These are phyloP conservation scores for Onychostruthus taczanowskii DNA, from an alignment of 2,113 vertebrate species.

Conservation along the genomic window DNA sequence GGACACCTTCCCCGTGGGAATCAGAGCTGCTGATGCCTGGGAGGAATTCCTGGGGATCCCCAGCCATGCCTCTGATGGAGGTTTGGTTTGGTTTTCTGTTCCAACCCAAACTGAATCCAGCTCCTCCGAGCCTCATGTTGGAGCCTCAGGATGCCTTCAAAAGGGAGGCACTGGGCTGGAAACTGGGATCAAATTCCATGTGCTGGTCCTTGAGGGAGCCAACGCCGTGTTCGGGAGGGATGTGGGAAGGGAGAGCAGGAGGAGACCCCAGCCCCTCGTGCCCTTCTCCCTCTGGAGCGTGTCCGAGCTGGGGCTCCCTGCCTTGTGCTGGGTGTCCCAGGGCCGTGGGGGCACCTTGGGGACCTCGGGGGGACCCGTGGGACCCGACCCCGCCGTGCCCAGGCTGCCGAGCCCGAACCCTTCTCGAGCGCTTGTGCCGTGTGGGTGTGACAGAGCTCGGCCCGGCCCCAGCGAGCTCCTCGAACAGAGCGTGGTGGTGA, in stretches of 20 bases:
- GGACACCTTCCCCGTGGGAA: background rate
- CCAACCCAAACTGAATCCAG: background rate
- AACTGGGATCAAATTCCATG: accelerated
- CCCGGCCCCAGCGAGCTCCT: conserved; percentile 11
- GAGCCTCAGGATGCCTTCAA: background rate
- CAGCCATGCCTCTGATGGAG: background rate
- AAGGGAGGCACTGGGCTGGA: background rate
- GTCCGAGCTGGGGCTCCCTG: background rate
- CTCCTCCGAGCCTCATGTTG: background rate
- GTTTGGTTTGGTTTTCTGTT: background rate
- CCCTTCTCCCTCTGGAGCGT: accelerated
- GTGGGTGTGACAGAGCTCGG: conserved; percentile 33
- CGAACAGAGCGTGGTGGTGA: conserved; percentile 30
- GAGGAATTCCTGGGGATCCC: background rate
- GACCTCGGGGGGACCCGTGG: background rate
- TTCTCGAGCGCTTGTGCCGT: conserved; percentile 60
- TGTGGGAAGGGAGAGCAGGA: background rate
- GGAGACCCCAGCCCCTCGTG: background rate
- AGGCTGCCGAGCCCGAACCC: conserved; percentile 65
- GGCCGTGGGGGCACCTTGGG: background rate
- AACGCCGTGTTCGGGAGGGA: accelerated
- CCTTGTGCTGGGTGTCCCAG: background rate
- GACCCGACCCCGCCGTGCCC: background rate
- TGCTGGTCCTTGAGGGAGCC: background rate
- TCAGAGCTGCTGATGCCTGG: background rate